Evolutionary conservation across 2,888 invertebrate genomes (phyloP), one percentile per base, ranked within the genome.

Genomic region (Drosophila merina): DNA sequence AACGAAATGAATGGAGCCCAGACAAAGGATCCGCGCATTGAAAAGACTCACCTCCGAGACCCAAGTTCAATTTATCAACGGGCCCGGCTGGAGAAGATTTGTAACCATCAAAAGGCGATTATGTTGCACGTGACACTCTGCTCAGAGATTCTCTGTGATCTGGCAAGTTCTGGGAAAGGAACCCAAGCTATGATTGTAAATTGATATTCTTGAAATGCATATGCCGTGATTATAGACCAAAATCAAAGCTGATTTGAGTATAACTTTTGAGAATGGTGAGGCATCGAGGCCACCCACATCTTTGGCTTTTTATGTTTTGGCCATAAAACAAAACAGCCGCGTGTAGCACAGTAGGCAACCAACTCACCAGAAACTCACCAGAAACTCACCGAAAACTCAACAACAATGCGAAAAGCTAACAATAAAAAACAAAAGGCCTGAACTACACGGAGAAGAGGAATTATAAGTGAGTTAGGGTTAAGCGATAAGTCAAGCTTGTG

Each of bases 61-160:
- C 8, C 26, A 42, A 49, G 51, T 62, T 70, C 85, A 79, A 81
- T 81, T 81, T 82, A 85, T 81, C 88, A 81, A 79, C 42, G 63
- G 42, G 30, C n/a, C 26, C 49, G 48, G 38, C 45, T 33, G 59
- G 38, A 28, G 47, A 26, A 31, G 57, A 52, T 57, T 49, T 47
- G 56, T 67, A 45, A 36, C 38, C 56, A 51, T 71, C 74, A 58
- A 86, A 83, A 88, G 88, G 73, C 86, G 83, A 84, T 81, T 84
- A 88, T 81, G 75, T 86, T 84, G 88, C 84, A 85, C 88, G 85
- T 85, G 84, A 85, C 88, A 88, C 81, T 72, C 69, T 49, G 68
- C 52, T 62, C 66, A 57, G 60, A 33, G 54, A 74, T 59, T 72
- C 70, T 73, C 69, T 71, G 75, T 63, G 9, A 6, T n/a, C 10